A percentile compares a stretch with the other conserved stretches of the same genome.
phyloP scores from a whole-genome alignment of 30 jellyfish, hydroid and myxozoan genomes.

The Hydractinia echinata region DNA sequence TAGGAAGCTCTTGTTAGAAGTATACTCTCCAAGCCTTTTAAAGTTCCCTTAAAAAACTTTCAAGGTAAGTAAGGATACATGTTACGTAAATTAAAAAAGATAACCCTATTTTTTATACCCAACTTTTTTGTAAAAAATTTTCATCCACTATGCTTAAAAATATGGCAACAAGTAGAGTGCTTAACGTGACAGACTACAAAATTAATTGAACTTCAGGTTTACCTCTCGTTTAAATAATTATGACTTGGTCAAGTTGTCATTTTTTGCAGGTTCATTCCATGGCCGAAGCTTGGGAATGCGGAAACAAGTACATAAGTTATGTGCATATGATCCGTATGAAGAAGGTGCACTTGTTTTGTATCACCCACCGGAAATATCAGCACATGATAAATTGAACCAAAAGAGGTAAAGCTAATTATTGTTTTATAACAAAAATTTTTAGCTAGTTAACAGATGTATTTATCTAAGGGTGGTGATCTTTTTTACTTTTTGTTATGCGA shows the following conservation, averaged over 20 bases:
- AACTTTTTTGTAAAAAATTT: too few species aligned
- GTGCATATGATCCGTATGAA: constrained; percentile 90
- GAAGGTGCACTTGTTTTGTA: constrained; percentile 96
- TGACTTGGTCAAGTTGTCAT: too few species aligned
- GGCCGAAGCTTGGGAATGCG: constrained; percentile 95
- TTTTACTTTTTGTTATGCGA: too few species aligned
- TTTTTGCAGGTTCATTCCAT: constrained; percentile 52
- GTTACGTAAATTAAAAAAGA: too few species aligned
- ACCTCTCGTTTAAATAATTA: background rate
- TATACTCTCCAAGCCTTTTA: constrained; percentile 81
- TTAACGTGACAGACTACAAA: too few species aligned
- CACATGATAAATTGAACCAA: constrained; percentile 68
- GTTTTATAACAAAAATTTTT: too few species aligned
- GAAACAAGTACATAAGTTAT: constrained; percentile 38
- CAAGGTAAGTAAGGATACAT: constrained; percentile 47
- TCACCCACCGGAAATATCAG: constrained; percentile 92
- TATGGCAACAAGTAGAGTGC: too few species aligned
- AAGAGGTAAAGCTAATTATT: constrained; percentile 30
- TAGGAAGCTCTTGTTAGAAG: constrained; percentile 78
- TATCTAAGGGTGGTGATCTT: too few species aligned
- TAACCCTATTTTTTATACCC: too few species aligned
- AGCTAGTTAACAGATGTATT: too few species aligned
- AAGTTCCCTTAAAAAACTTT: constrained; percentile 85
- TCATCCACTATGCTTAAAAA: too few species aligned
- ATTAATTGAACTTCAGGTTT: background rate